Conservation (phyloP, 1,140 invertebrate genomes). For the Pseudomyrmex pallidus region DNA sequence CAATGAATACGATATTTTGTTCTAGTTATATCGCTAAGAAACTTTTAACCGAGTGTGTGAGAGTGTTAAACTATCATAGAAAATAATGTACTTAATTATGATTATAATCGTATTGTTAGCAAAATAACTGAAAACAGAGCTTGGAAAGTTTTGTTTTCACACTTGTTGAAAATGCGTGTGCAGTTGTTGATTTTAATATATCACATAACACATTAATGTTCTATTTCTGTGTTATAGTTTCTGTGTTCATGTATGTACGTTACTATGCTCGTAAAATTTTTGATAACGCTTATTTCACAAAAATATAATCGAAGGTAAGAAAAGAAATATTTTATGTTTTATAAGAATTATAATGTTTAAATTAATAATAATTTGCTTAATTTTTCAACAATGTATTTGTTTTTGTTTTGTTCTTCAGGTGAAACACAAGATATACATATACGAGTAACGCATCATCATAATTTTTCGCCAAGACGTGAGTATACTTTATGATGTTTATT, state of each 20-base stretch:
- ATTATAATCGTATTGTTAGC: slow-evolving; percentile 31
- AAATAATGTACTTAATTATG: slow-evolving; percentile 22
- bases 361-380: not conserved
- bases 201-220: slow-evolving; percentile 32
- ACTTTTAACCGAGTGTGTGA: slow-evolving; percentile 17
- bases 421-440: slow-evolving; percentile 86
- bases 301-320: slow-evolving; percentile 26
- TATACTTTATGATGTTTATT: slow-evolving; percentile 49
- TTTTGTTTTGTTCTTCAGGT: slow-evolving; percentile 72
- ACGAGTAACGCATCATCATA: slow-evolving; percentile 85
- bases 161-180: slow-evolving; percentile 8
- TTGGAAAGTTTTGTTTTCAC: not conserved
- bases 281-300: not conserved
- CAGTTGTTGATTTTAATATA: slow-evolving; percentile 2
- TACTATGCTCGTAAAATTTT: not conserved
- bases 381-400: not conserved
- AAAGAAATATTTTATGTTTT: slow-evolving; percentile 14
- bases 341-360: no score
- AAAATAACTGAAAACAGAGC: slow-evolving; percentile 32
- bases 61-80: slow-evolving; percentile 7
- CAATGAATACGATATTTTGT: slow-evolving; percentile 25
- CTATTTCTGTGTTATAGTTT: not conserved
- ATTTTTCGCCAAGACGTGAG: slow-evolving; percentile 85
- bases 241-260: not conserved
- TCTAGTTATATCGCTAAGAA: not conserved